phyloP scores from a whole-genome alignment of 2,888 invertebrate species.

The Leuctra nigra region DNA sequence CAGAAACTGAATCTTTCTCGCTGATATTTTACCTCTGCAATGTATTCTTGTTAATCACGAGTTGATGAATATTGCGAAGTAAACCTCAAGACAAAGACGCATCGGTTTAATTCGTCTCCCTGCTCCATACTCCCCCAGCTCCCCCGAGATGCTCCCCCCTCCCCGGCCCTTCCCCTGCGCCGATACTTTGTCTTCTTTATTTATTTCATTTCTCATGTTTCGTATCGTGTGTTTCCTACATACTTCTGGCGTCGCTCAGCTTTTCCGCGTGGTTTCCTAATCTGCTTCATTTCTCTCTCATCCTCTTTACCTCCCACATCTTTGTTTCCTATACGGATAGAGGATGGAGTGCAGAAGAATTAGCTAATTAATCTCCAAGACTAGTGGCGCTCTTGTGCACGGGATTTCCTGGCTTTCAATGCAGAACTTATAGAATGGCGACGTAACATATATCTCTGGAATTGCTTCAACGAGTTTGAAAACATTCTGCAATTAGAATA shows the following conservation, averaged over 20 bases:
- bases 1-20: no score
- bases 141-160: conserved; percentile 5
- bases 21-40: background rate
- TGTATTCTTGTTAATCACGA: conserved; percentile 16
- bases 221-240: no score
- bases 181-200: conserved; percentile 28
- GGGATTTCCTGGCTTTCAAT: background rate
- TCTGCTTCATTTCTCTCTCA: conserved; percentile 17
- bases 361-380: conserved; percentile 27
- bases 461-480: no score
- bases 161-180: background rate
- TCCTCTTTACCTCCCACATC: conserved; percentile 10
- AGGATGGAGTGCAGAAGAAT: conserved; percentile 25
- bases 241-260: background rate
- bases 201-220: conserved; percentile 23
- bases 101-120: conserved; percentile 27
- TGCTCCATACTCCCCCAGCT: conserved; percentile 16
- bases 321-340: conserved; percentile 7
- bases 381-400: conserved; percentile 1
- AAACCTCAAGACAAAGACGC: conserved; percentile 25
- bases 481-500: no score
- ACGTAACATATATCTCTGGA: no score
- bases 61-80: conserved; percentile 21
- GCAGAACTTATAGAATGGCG: background rate
- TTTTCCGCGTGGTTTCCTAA: conserved; percentile 15